Conservation (phyloP, 2,888 invertebrate species). For the Ophion slaviceki region DNA sequence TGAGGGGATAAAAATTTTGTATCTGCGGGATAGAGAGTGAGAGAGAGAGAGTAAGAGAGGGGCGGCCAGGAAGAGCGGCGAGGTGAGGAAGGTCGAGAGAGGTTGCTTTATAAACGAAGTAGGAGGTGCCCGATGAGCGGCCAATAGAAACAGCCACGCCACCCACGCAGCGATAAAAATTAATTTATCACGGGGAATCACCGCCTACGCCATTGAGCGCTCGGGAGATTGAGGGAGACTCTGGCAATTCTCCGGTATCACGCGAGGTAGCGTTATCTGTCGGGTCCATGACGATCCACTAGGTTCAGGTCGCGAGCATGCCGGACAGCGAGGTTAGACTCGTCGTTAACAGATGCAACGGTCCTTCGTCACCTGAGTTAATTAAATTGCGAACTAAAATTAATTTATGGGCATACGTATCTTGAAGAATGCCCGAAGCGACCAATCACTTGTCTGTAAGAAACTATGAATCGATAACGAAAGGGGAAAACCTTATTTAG, state of each 20-base stretch:
- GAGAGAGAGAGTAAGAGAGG: conserved; percentile 38
- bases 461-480: too few species aligned
- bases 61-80: conserved; percentile 39
- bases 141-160: conserved; percentile 78
- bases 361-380: not conserved
- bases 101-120: conserved; percentile 71
- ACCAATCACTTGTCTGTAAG: too few species aligned
- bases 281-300: conserved; percentile 63
- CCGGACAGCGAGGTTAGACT: not conserved
- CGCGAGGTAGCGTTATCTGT: conserved; percentile 75
- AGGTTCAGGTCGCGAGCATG: not conserved
- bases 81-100: conserved; percentile 52
- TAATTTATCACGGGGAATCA: conserved; percentile 79
- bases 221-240: conserved; percentile 38
- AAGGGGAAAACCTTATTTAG: too few species aligned
- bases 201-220: conserved; percentile 80
- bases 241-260: conserved; percentile 69
- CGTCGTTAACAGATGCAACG: not conserved
- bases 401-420: too few species aligned
- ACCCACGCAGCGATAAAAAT: conserved; percentile 80
- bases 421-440: too few species aligned
- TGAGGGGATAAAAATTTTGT: conserved; percentile 51
- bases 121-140: conserved; percentile 77
- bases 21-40: conserved; percentile 26
- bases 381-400: too few species aligned